Evolutionary conservation across 2,113 vertebrate species (phyloP).

Genomic region (Synodontis membranacea): DNA sequence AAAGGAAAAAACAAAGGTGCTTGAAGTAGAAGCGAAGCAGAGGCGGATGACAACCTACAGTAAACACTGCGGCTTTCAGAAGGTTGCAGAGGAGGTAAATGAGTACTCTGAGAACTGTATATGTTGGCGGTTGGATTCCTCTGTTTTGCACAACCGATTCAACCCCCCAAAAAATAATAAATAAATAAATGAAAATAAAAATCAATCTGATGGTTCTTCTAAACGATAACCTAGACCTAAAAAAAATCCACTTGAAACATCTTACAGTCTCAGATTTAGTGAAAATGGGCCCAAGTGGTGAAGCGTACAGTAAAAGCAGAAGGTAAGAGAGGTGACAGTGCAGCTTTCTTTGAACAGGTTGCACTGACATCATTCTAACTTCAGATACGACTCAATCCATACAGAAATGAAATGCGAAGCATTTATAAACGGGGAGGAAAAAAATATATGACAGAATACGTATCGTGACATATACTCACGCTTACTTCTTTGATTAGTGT

Average conservation of each 20-base stretch:
- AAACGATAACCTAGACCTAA: too few species aligned
- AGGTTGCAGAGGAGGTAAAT: slow-evolving; percentile 42
- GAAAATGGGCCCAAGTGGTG: not conserved
- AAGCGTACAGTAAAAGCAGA: not conserved
- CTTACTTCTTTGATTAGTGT: not conserved
- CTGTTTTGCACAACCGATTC: slow-evolving; percentile 41
- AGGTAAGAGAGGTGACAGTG: slow-evolving; percentile 19
- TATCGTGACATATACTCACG: not conserved
- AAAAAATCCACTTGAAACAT: slow-evolving; percentile 54
- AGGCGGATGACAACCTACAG: slow-evolving; percentile 30
- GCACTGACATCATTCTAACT: slow-evolving; percentile 1
- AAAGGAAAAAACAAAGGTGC: slow-evolving; percentile 36
- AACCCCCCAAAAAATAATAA: slow-evolving; percentile 54
- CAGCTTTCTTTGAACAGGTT: slow-evolving; percentile 2
- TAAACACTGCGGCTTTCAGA: slow-evolving; percentile 48
- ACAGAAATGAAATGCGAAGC: not conserved
- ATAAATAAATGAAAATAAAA: slow-evolving; percentile 27
- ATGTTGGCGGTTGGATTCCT: slow-evolving; percentile 33
- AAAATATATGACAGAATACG: not conserved
- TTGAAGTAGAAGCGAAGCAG: slow-evolving; percentile 26
- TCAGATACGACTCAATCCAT: not conserved
- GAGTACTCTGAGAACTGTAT: slow-evolving; percentile 25
- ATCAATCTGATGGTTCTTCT: slow-evolving; percentile 57
- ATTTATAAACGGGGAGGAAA: not conserved
- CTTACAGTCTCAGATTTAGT: slow-evolving; percentile 53